Evolutionary conservation across 1,140 invertebrate genomes (phyloP).

Genomic region (Anastrepha obliqua): DNA sequence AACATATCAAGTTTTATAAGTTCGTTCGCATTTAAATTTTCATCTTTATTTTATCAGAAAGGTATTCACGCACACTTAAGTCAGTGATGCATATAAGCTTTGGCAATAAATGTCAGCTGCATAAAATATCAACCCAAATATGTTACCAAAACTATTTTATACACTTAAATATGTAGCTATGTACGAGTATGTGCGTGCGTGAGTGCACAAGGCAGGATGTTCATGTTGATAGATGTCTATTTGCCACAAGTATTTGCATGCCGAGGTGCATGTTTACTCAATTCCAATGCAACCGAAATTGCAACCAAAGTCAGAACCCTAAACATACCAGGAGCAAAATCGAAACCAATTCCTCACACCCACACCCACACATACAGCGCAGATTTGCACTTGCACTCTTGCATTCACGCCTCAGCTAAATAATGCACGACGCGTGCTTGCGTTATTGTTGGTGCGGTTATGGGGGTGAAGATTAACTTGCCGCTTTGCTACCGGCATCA

Average conservation of each 20-base stretch:
- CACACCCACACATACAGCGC: neutral
- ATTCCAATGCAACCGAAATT: constrained; percentile 1
- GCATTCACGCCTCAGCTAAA: neutral
- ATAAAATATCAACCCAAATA: neutral
- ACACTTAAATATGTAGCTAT: neutral
- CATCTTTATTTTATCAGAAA: too few relatives aligned
- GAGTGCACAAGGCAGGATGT: neutral
- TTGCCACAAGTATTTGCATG: constrained; percentile 5
- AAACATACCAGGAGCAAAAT: neutral
- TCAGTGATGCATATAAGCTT: neutral
- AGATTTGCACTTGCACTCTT: neutral
- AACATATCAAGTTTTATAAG: too few relatives aligned
- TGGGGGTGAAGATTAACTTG: neutral
- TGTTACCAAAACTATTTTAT: too few relatives aligned
- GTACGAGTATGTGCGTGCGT: neutral
- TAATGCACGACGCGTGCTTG: neutral
- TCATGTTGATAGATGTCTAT: constrained; percentile 26
- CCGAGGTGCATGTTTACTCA: neutral
- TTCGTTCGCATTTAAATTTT: too few relatives aligned
- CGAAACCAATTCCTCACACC: neutral
- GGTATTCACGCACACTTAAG: too few relatives aligned
- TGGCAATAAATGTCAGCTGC: constrained; percentile 6
- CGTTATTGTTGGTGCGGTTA: neutral
- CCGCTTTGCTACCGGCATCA: neutral
- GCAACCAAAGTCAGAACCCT: neutral